Base-by-base conservation (phyloP, 1,140 invertebrate genomes). In the Drosophila tropicalis region DNA sequence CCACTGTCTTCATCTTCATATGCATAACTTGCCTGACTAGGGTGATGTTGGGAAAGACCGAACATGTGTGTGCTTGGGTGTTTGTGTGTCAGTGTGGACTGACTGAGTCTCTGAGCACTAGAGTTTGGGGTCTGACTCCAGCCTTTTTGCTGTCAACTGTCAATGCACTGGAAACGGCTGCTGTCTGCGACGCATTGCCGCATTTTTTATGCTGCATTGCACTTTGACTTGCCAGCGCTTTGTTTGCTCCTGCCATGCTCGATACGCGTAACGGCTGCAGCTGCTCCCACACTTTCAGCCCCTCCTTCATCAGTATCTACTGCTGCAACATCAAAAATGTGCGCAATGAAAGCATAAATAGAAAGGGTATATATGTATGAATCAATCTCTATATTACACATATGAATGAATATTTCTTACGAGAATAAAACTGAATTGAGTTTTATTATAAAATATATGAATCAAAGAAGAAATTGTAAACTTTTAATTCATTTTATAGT, bases 121-220 rank as follows among this genome's bases (percentile, higher is more conserved):
- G 17, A 22, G 44, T 12, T 51, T 51, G 44, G 17, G 44, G 44
- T 9, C 19, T 51, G 44, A 57, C 69, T 64, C 44, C 64, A 61
- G 79, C 80, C 76, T 76, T 67, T 80, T 73, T 85, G 84, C 84
- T 87, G 84, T 89, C 84, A 87, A 76, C 80, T 87, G 84, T 86
- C 83, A 86, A 86, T 87, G 83, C 77, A 83, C 82, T 81, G 75
- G 56, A 67, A 79, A 66, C 73, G 69, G 65, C 79, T 75, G 83
- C 62, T 79, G 32, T 25, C 19, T 51, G 47, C 58, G 34, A 44
- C 65, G 54, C 36, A 55, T 44, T 70, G 79, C 68, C 82, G 79
- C 70, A 89, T 77, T 87, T 87, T 87, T 87, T 89, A 84, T 87
- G 72, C 80, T 78, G 72, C 84, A 83, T 71, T 75, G 83, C 84